These are phyloP conservation scores for Gallinago paraguaiae DNA, from an alignment of 2,113 vertebrate genomes.

Conservation along the genomic window DNA sequence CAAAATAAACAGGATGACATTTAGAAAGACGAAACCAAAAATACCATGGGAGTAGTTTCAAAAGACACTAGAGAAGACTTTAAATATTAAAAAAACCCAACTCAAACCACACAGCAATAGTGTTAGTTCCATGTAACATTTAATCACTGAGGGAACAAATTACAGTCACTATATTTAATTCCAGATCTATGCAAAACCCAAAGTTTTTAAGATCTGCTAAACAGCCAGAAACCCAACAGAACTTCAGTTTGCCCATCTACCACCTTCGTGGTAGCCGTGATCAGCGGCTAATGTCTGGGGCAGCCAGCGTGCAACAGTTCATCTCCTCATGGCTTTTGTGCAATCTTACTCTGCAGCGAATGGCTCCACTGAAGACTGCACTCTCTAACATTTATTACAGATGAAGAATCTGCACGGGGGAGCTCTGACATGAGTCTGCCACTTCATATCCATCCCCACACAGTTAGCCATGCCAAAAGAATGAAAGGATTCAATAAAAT, in stretches of 20 bases:
- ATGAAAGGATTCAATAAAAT: neutral
- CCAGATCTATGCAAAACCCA: neutral
- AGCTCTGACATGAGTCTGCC: neutral
- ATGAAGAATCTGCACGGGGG: neutral
- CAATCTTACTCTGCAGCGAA: neutral
- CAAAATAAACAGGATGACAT: conserved; percentile 54
- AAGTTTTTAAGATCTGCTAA: neutral
- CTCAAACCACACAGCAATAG: neutral
- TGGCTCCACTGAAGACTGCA: rapidly evolving
- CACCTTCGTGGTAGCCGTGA: no score
- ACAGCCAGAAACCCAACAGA: neutral
- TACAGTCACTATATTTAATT: neutral
- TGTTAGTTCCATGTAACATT: neutral
- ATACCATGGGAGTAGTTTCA: neutral
- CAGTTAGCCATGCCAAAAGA: neutral
- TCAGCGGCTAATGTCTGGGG: neutral
- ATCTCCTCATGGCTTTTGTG: neutral
- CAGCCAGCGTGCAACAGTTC: neutral
- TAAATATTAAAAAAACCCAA: neutral
- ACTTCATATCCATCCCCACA: conserved; percentile 3
- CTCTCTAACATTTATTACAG: neutral
- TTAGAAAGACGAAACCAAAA: conserved; percentile 42
- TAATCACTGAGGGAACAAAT: neutral
- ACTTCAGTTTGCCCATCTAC: neutral
- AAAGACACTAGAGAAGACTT: neutral